A percentile compares a stretch with the other conserved stretches of the same genome.
phyloP scores from a whole-genome alignment of 1,140 invertebrate genomes.

The Papilio glaucus region DNA sequence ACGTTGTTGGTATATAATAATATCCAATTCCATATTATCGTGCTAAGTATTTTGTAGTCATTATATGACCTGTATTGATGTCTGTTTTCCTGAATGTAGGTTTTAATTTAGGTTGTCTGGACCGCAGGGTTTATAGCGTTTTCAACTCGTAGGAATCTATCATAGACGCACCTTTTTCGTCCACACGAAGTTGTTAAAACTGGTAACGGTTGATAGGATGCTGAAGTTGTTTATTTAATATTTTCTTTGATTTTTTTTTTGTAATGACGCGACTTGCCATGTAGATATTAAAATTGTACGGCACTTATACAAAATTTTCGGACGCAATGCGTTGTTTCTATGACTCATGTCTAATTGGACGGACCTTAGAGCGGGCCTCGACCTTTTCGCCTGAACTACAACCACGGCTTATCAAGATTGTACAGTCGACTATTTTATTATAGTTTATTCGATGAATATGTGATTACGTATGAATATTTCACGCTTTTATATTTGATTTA shows the following conservation, averaged over 20 bases:
- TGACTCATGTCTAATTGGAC: conserved; percentile 29
- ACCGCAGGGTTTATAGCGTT: conserved; percentile 37
- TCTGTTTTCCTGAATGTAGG: conserved; percentile 5
- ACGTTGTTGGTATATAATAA: conserved; percentile 30
- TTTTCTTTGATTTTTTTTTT: not conserved
- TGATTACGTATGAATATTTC: not conserved
- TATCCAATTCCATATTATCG: conserved; percentile 34
- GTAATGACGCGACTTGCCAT: not conserved
- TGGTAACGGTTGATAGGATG: not conserved
- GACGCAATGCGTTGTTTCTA: conserved; percentile 10
- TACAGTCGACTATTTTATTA: not conserved
- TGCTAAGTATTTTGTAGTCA: conserved; percentile 36
- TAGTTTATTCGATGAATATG: not conserved
- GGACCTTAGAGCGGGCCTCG: not conserved
- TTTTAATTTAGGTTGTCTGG: conserved; percentile 37
- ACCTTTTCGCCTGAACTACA: conserved; percentile 3
- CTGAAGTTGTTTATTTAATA: not conserved
- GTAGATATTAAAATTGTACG: not conserved
- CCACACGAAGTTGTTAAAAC: conserved; percentile 32
- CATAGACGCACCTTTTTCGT: conserved; percentile 35
- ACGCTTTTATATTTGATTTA: too few relatives aligned
- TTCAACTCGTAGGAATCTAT: conserved; percentile 28
- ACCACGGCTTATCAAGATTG: not conserved
- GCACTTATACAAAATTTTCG: not conserved
- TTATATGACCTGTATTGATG: conserved; percentile 33